These are phyloP conservation scores for Neopelma chrysocephalum DNA, from an alignment of 2,797 vertebrate species.

Conservation along the genomic window DNA sequence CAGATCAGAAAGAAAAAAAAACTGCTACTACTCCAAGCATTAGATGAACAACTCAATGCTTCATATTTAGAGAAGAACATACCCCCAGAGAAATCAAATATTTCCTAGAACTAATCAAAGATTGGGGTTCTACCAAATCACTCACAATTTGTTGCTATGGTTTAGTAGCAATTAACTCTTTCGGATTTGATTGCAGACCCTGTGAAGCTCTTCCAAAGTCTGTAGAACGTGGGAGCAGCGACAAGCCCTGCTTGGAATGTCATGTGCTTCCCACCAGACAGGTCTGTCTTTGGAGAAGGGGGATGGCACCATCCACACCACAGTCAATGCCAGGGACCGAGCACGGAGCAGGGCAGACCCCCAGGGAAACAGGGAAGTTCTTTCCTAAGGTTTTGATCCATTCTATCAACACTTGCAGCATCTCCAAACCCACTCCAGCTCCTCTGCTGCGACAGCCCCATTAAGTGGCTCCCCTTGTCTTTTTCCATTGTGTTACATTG, in stretches of 20 bases:
- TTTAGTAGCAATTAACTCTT: neutral
- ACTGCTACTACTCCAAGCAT: neutral
- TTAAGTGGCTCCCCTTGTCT: neutral
- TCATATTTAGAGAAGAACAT: neutral
- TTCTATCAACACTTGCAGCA: neutral
- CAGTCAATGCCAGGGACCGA: neutral
- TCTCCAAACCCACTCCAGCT: neutral
- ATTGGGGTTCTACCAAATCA: neutral
- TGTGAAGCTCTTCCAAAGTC: neutral
- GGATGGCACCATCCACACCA: neutral
- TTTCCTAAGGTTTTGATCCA: neutral
- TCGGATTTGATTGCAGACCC: neutral
- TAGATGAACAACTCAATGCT: neutral
- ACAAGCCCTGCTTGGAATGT: neutral
- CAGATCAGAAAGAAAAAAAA: neutral
- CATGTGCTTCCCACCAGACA: neutral
- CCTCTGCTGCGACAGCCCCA: neutral
- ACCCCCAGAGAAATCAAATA: neutral
- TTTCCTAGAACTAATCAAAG: neutral
- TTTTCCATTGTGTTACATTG: neutral
- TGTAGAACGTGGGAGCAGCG: fast-evolving
- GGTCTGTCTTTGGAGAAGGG: too few relatives aligned
- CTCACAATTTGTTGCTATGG: neutral
- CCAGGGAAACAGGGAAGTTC: neutral
- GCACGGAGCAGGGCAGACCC: neutral